A percentile compares a stretch with the other conserved stretches of the same genome.
Conservation (phyloP, 2,113 vertebrate species). For the Empidonax alnorum region DNA sequence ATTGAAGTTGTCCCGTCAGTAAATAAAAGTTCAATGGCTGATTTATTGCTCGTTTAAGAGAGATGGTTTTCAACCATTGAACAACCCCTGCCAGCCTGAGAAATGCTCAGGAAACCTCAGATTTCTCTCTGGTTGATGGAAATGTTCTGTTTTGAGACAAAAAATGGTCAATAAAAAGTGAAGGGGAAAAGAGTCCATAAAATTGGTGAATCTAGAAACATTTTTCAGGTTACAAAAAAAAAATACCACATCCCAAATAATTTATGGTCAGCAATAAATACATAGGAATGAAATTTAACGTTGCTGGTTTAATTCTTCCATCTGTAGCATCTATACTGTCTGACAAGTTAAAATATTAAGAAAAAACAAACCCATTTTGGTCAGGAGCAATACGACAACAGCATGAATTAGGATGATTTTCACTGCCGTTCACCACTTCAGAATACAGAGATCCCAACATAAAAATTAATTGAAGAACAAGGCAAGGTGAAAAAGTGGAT, state of each 20-base stretch:
- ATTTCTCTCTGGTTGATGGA: neutral
- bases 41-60: neutral
- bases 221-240: neutral
- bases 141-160: neutral
- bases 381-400: neutral
- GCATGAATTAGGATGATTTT: neutral
- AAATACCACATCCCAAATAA: neutral
- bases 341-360: neutral
- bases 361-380: neutral
- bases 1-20: rapidly evolving
- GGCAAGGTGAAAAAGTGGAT: neutral
- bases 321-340: neutral
- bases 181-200: neutral
- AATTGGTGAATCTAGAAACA: neutral
- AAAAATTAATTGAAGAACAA: neutral
- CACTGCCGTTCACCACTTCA: neutral
- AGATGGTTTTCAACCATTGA: neutral
- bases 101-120: neutral
- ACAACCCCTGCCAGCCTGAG: neutral
- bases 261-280: neutral
- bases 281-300: neutral
- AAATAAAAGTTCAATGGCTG: neutral
- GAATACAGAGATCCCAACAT: neutral
- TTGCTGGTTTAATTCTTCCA: neutral
- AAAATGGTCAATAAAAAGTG: neutral